Evolutionary conservation across 1,140 invertebrate species (phyloP).

Genomic region (Cecropterus lyciades): DNA sequence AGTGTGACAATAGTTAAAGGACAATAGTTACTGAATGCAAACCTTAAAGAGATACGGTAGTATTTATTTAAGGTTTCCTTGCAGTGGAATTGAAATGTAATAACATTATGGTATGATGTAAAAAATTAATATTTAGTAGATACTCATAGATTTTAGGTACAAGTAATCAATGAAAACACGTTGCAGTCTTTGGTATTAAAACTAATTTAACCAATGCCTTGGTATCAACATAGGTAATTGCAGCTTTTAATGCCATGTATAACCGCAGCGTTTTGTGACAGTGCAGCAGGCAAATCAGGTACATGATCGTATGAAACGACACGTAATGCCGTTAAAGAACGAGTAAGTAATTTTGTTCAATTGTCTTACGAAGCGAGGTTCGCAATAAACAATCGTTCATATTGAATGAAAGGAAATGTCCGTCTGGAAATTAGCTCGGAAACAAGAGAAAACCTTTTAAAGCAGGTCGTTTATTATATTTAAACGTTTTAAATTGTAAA

Average conservation of each 20-base stretch:
- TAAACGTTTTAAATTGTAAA: constrained; percentile 69
- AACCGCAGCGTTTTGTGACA: constrained; percentile 9
- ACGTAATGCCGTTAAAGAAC: constrained; percentile 63
- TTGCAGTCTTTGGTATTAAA: no score
- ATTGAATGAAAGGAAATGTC: constrained; percentile 83
- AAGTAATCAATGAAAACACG: no score
- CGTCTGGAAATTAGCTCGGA: constrained; percentile 75
- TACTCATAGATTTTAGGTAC: no score
- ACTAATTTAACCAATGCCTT: constrained; percentile 16
- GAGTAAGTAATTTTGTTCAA: constrained; percentile 73
- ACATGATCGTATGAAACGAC: constrained; percentile 43
- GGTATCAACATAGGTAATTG: constrained; percentile 17
- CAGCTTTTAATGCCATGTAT: constrained; percentile 18
- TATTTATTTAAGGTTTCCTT: no score
- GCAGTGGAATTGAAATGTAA: no score
- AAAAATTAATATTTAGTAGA: no score
- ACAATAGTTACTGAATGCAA: no score
- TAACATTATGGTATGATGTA: no score
- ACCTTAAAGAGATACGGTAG: no score
- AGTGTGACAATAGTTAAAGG: no score
- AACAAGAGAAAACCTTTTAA: constrained; percentile 82
- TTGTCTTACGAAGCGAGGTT: constrained; percentile 68
- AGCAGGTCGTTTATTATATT: constrained; percentile 74
- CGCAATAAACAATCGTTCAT: constrained; percentile 80
- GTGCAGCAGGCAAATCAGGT: constrained; percentile 27